Evolutionary conservation across 2,888 invertebrate species (phyloP), one percentile per base, ranked within the genome.

Genomic region (Atethmia centrago): DNA sequence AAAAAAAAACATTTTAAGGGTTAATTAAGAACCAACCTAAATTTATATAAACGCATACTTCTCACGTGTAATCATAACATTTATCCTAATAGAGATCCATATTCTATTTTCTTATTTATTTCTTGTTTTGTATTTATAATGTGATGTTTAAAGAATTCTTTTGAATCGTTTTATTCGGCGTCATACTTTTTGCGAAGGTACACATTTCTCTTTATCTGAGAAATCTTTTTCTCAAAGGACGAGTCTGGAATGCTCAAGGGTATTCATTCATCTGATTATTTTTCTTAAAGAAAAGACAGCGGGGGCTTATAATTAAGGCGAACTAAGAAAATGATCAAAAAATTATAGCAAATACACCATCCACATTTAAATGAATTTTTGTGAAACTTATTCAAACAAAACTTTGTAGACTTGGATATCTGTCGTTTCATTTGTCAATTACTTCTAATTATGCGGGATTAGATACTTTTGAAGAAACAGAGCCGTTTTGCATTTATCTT

Each of bases 201-300:
- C 87, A 93, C 90, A 91, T 92, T 93, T 93, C 92, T 91, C 91
- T 93, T 94, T 94, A 93, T 93, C 93, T 92, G 82, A 85, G 84
- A 92, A 92, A 94, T 92, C 91, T 94, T 88, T n/a, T 90, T 90
- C 91, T 93, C 92, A 94, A 94, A 95, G 93, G 92, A 90, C 92
- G 89, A 90, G 87, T 87, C 91, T 90, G 90, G 90, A 92, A 93
- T 93, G 90, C 92, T 93, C 91, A 90, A 91, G 92, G 92, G 92
- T 91, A 92, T 94, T 94, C 90, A 92, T 94, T 94, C 89, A 93
- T 93, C 92, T 92, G 92, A 94, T 93, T 94, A 93, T 93, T 91
- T 92, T 93, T 92, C 89, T 89, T 90, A 80, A 85, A 90, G 88
- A 92, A 90, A 91, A 90, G 90, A 91, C 91, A 90, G 88, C 85